phyloP scores from a whole-genome alignment of 2,797 vertebrate species.

The Taenioides sp. region DNA sequence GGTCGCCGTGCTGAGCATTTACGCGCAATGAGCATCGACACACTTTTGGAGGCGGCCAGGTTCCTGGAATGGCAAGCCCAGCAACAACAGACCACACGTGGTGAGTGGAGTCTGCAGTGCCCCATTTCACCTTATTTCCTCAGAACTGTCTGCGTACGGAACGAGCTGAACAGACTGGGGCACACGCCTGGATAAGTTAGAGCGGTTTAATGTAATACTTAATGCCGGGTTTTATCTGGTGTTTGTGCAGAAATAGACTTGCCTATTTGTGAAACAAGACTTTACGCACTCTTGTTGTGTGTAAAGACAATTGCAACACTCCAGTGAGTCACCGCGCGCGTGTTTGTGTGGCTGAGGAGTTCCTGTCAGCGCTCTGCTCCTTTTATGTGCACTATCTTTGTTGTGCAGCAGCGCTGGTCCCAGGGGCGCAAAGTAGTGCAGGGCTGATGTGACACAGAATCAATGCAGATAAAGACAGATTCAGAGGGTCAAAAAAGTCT shows the following conservation, averaged over 20 bases:
- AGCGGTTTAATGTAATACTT: neutral
- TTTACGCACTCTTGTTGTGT: slow-evolving; percentile 57
- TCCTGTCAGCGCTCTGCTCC: slow-evolving; percentile 26
- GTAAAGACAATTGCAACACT: slow-evolving; percentile 41
- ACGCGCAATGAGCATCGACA: slow-evolving; percentile 96
- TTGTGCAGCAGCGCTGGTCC: slow-evolving; percentile 1
- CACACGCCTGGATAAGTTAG: slow-evolving; percentile 4
- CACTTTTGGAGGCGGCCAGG: slow-evolving; percentile 93
- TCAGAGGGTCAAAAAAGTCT: too few species aligned
- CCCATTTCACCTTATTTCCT: neutral
- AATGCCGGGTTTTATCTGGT: slow-evolving; percentile 3
- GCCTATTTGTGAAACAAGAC: slow-evolving; percentile 60
- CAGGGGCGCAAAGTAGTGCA: slow-evolving; percentile 12
- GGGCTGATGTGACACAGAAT: neutral
- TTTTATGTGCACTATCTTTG: slow-evolving; percentile 9
- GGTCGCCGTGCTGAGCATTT: slow-evolving; percentile 62
- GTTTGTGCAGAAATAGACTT: slow-evolving; percentile 54
- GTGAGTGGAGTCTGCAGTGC: slow-evolving; percentile 75
- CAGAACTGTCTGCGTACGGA: neutral
- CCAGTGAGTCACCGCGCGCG: slow-evolving; percentile 46
- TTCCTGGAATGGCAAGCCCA: slow-evolving; percentile 97
- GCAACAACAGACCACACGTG: slow-evolving; percentile 94
- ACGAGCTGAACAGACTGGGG: neutral
- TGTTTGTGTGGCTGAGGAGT: slow-evolving; percentile 27
- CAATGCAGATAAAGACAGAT: neutral